Evolutionary conservation across 23 tunicate genomes (phyloP).

Genomic region (Trididemnum clinides): DNA sequence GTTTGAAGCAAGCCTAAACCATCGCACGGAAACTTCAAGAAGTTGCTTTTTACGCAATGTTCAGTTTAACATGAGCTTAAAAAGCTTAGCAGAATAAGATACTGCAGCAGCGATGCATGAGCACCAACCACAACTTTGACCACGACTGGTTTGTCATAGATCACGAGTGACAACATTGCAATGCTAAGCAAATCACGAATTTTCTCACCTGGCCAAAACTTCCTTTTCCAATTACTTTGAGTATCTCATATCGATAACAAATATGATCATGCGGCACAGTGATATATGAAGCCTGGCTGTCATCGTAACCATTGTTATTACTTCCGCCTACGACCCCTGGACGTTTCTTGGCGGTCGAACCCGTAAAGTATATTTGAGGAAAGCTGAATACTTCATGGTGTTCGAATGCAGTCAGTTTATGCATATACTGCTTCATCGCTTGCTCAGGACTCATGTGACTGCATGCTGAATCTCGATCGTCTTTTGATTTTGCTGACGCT

Average conservation of each 20-base stretch:
- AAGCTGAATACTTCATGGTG: slow-evolving; percentile 96
- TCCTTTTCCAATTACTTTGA: slow-evolving; percentile 92
- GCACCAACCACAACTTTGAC: too few relatives aligned
- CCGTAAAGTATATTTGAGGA: slow-evolving; percentile 89
- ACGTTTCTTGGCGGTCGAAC: slow-evolving; percentile 81
- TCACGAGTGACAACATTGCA: background rate
- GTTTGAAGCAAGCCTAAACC: background rate
- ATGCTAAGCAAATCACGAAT: background rate
- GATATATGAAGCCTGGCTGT: slow-evolving; percentile 93
- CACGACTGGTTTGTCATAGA: too few relatives aligned
- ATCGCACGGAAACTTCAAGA: too few relatives aligned
- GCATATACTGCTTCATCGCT: slow-evolving; percentile 99
- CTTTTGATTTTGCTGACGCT: slow-evolving; percentile 75
- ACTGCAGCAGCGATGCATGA: too few relatives aligned
- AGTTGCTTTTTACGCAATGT: too few relatives aligned
- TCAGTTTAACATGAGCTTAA: too few relatives aligned
- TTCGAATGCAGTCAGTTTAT: slow-evolving; percentile 88
- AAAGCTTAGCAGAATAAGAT: background rate
- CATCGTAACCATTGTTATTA: slow-evolving; percentile 93
- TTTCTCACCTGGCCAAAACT: slow-evolving; percentile 90
- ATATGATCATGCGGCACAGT: slow-evolving; percentile 97
- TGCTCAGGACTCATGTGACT: slow-evolving; percentile 86
- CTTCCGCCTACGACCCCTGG: slow-evolving; percentile 86
- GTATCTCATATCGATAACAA: slow-evolving; percentile 90
- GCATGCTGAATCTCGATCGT: slow-evolving; percentile 5